These are phyloP conservation scores for Steinernema carpocapsae DNA, from an alignment of 2,888 invertebrate genomes.

Conservation along the genomic window DNA sequence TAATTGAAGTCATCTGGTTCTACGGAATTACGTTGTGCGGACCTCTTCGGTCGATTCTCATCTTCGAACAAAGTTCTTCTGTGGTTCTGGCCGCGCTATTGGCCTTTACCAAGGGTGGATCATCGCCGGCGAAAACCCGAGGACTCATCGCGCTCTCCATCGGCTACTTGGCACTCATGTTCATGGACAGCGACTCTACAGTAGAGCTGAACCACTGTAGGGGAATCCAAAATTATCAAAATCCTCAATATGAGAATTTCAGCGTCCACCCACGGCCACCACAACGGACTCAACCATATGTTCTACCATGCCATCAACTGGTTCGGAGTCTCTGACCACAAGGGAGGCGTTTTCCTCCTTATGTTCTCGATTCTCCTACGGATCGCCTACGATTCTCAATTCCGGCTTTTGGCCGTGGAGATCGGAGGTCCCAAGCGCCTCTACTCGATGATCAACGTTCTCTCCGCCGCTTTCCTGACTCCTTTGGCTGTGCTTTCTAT, in stretches of 20 bases:
- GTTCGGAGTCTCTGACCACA: slow-evolving; percentile 74
- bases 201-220: slow-evolving; percentile 69
- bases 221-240: slow-evolving; percentile 45
- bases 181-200: slow-evolving; percentile 73
- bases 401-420: slow-evolving; percentile 71
- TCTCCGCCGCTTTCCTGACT: slow-evolving; percentile 70
- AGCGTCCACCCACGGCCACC: slow-evolving; percentile 71
- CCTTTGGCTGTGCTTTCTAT: slow-evolving; percentile 71
- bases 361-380: slow-evolving; percentile 71
- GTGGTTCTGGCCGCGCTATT: slow-evolving; percentile 71
- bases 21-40: slow-evolving; percentile 74
- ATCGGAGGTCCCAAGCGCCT: slow-evolving; percentile 73
- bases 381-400: slow-evolving; percentile 70
- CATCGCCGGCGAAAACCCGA: slow-evolving; percentile 71
- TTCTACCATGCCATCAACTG: slow-evolving; percentile 72
- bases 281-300: slow-evolving; percentile 71
- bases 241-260: slow-evolving; percentile 37
- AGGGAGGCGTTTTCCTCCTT: slow-evolving; percentile 73
- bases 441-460: slow-evolving; percentile 71
- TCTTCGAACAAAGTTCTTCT: slow-evolving; percentile 73
- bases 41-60: slow-evolving; percentile 71
- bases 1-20: slow-evolving; percentile 72
- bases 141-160: slow-evolving; percentile 70
- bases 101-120: slow-evolving; percentile 71
- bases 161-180: slow-evolving; percentile 71